Percentiles rank a stretch among this genome's conserved stretches.
phyloP scores from a whole-genome alignment of 2,113 vertebrate species.

The Riparia riparia region DNA sequence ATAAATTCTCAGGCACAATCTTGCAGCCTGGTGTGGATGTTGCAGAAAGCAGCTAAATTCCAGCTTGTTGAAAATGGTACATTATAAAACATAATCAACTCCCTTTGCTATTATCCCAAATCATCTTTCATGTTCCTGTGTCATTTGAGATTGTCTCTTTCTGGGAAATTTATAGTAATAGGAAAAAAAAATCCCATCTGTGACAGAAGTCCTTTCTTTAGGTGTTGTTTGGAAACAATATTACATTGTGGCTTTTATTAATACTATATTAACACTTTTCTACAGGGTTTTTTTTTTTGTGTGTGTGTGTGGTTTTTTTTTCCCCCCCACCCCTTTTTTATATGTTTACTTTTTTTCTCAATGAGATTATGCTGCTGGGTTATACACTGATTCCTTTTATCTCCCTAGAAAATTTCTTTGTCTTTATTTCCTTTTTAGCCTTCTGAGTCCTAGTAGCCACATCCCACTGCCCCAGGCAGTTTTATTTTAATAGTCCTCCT shows the following conservation, averaged over 20 bases:
- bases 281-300: no score
- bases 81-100: background rate
- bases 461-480: background rate
- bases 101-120: background rate
- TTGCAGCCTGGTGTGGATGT: background rate
- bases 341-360: background rate
- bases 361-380: background rate
- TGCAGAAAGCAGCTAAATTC: background rate
- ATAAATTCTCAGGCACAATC: background rate
- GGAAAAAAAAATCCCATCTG: background rate
- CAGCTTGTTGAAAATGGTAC: background rate
- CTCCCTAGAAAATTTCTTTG: background rate
- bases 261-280: background rate
- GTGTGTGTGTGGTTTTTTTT: no score
- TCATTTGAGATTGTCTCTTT: background rate
- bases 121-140: background rate
- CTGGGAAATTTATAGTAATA: background rate
- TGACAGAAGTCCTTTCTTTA: background rate
- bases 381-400: background rate
- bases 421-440: background rate
- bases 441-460: background rate
- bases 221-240: background rate
- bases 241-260: background rate
- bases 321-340: fast-evolving
- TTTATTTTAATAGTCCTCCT: background rate